Evolutionary conservation across 2,113 vertebrate genomes (phyloP).

Genomic region (Chroicocephalus ridibundus): DNA sequence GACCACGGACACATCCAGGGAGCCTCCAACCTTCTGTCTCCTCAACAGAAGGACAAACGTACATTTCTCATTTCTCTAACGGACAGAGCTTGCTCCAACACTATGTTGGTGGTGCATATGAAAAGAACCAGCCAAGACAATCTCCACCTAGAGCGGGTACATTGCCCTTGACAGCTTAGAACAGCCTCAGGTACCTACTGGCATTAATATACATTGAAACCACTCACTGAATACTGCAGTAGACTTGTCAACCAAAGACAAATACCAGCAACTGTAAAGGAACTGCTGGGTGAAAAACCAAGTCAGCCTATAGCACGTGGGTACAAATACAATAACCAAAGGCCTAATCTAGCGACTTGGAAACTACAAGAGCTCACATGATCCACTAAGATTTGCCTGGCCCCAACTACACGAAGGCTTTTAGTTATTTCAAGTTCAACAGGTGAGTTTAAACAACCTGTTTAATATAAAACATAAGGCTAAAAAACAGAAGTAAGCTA

Average conservation of each 20-base stretch:
- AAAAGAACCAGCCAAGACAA: not conserved
- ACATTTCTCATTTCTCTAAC: not conserved
- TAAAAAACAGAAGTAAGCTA: slow-evolving; percentile 65
- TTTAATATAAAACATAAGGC: slow-evolving; percentile 43
- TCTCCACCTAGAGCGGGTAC: not conserved
- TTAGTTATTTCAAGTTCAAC: slow-evolving; percentile 25
- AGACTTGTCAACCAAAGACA: not conserved
- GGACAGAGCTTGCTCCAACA: not conserved
- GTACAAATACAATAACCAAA: not conserved
- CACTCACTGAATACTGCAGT: not conserved
- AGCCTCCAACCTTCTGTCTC: not conserved
- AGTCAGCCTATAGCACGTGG: not conserved
- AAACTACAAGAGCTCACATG: not conserved
- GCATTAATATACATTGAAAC: not conserved
- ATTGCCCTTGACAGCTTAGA: not conserved
- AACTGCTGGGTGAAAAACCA: not conserved
- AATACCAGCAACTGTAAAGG: not conserved
- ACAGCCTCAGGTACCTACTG: not conserved
- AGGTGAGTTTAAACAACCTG: slow-evolving; percentile 56
- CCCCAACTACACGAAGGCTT: not conserved
- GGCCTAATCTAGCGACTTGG: not conserved
- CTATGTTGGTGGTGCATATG: no score
- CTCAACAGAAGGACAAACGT: not conserved
- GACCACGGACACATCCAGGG: not conserved
- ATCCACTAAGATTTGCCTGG: not conserved